Base-by-base conservation (phyloP, 2,888 invertebrate species). In the Leptinotarsa haldemani region DNA sequence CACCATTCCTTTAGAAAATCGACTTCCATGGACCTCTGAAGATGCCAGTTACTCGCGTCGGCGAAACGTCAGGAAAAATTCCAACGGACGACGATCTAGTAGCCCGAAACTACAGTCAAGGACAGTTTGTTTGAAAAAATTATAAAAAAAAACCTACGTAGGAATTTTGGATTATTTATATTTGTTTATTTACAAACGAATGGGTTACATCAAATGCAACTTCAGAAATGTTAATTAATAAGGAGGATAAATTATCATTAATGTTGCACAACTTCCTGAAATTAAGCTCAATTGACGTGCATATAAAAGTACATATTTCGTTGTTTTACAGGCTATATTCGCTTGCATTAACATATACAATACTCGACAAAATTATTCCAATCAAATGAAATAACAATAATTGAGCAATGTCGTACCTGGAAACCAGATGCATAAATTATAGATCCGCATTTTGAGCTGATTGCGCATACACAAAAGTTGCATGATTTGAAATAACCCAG, bases 381-480 rank as follows among this genome's bases (percentile, higher is more conserved):
- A 40, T 61, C 20, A 30, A 61, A 61, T 61, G 61, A 40, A 61
- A 25, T 61, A 30, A 61, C 30, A 61, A 61, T 61, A 13, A 61
- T 30, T 61, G n/a, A 61, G 61, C 30, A 61, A 61, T 61, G 16
- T 25, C 61, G 30, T 61, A 56, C 56, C 56, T 56, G n/a, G 61
- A 61, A 61, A 25, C 25, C 61, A 61, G 61, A 25, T 61, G 61
- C 40, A 61, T 61, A 61, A 61, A 25, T 61, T 61, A 61, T 30
- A 61, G 30, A 61, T 61, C 61, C 40, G 61, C 40, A 61, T 61
- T 61, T 40, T 25, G 16, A 40, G 25, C 2, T 3, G 30, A 61
- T 61, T 61, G 30, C 56, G 56, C 40, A 40, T 61, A 30, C 30
- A n/a, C 25, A 40, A 61, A 61, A 61, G 30, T 61, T 30, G 15